Conservation (phyloP, 2,888 invertebrate species). For the Spicauda simplicius region DNA sequence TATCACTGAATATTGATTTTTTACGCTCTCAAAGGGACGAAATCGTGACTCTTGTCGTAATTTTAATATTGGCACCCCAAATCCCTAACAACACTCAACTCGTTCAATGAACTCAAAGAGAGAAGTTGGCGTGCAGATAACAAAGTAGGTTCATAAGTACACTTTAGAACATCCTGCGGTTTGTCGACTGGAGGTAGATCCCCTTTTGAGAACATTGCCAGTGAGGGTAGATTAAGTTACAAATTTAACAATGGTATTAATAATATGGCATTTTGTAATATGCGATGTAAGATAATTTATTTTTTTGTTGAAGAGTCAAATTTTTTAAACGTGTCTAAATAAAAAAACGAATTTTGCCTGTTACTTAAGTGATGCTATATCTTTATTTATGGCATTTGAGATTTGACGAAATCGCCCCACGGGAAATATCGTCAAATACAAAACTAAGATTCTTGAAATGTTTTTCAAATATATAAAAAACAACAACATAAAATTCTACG, state of each 20-base stretch:
- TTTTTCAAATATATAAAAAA: no score
- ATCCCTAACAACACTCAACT: conserved; percentile 13
- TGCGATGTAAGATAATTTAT: no score
- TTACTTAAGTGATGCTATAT: no score
- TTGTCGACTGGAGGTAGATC: conserved; percentile 16
- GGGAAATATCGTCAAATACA: no score
- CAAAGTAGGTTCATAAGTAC: conserved; percentile 32
- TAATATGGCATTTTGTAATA: background rate
- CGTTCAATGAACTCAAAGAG: conserved; percentile 22
- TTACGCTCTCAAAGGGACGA: background rate
- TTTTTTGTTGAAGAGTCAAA: no score
- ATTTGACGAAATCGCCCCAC: no score
- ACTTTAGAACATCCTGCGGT: conserved; percentile 30
- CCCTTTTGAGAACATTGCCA: background rate
- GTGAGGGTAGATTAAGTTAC: background rate
- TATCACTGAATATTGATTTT: no score
- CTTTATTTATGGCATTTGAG: no score
- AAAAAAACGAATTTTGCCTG: no score
- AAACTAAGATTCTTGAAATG: no score
- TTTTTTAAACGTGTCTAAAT: no score
- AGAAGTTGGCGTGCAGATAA: conserved; percentile 29
- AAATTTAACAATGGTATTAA: background rate
- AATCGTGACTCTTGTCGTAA: background rate
- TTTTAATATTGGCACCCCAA: conserved; percentile 14
- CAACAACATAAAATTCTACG: no score